Conservation (phyloP, 2,797 vertebrate species). For the Hydrocynus forskahlii region DNA sequence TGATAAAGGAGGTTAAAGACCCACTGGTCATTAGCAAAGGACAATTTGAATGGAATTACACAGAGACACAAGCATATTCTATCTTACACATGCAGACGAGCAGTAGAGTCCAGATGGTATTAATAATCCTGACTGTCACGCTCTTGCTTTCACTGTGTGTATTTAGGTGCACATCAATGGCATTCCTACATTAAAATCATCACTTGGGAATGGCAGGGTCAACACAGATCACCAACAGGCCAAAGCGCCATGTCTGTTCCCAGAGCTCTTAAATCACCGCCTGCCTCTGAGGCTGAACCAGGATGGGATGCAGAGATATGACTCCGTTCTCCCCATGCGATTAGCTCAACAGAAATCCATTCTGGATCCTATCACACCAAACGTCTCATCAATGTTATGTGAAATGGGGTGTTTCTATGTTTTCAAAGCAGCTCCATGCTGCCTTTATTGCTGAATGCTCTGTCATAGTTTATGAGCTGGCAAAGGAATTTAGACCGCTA, state of each 20-base stretch:
- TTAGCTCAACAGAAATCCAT: conserved; percentile 5
- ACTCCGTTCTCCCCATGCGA: neutral
- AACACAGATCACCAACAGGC: conserved; percentile 54
- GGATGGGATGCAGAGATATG: conserved; percentile 19
- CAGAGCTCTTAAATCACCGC: conserved; percentile 59
- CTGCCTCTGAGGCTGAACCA: conserved; percentile 18
- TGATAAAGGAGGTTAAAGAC: neutral
- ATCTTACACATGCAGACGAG: neutral
- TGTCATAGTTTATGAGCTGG: no score
- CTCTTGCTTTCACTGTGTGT: conserved; percentile 56
- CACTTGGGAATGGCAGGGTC: conserved; percentile 57
- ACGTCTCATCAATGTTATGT: no score
- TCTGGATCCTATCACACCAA: neutral
- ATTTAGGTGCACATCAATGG: conserved; percentile 70
- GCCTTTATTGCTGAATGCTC: no score
- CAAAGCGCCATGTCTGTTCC: conserved; percentile 43
- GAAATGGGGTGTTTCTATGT: no score
- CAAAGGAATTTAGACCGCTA: no score
- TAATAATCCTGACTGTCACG: conserved; percentile 65
- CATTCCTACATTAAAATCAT: conserved; percentile 66
- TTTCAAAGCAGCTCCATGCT: no score
- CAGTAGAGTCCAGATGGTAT: conserved; percentile 69
- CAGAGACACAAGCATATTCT: neutral
- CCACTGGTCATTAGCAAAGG: neutral
- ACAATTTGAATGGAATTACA: conserved; percentile 5